phyloP scores from a whole-genome alignment of 2,113 vertebrate genomes.

The Thalassarche chlororhynchos region DNA sequence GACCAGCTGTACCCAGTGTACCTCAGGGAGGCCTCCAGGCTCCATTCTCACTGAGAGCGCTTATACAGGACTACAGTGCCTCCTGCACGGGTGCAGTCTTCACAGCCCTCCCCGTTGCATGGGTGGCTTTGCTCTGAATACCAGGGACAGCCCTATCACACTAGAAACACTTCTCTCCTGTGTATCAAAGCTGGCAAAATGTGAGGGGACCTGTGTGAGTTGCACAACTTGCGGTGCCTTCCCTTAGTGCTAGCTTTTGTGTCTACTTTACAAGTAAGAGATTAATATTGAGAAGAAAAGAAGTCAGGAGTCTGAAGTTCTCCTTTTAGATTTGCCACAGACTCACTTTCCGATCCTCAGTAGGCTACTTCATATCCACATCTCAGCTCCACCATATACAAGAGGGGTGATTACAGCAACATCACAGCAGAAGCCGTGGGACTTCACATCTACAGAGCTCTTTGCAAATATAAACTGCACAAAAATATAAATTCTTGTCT shows the following conservation, averaged over 20 bases:
- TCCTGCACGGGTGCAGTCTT: neutral
- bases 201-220: neutral
- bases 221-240: neutral
- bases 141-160: neutral
- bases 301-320: neutral
- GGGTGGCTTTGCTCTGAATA: neutral
- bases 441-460: neutral
- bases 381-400: neutral
- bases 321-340: neutral
- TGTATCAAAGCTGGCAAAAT: neutral
- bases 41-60: neutral
- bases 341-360: neutral
- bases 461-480: neutral
- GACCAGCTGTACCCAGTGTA: neutral
- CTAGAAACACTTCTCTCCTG: neutral
- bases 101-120: neutral
- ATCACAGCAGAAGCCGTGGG: neutral
- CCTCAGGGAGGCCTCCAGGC: neutral
- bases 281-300: neutral
- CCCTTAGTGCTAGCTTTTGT: neutral
- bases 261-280: neutral
- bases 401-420: neutral
- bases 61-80: neutral
- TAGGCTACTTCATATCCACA: neutral
- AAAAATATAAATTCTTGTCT: neutral